Conservation (phyloP, 2,113 vertebrate species). For the Misgurnus anguillicaudatus region DNA sequence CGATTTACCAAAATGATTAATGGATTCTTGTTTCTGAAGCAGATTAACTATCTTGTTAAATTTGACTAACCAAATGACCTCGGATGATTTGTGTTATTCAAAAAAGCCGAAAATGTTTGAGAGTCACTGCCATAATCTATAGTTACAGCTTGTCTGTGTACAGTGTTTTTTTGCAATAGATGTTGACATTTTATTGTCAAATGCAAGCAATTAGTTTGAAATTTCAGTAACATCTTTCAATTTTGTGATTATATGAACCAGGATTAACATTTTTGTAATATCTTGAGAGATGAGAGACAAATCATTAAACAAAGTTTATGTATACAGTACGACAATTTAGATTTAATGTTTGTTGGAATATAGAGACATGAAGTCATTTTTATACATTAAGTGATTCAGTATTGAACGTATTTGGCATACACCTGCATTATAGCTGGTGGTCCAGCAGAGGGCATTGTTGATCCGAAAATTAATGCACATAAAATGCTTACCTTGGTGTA, state of each 20-base stretch:
- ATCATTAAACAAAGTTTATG: background rate
- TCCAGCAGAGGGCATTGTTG: conserved; percentile 9
- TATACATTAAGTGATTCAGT: background rate
- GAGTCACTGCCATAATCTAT: no score
- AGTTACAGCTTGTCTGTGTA: no score
- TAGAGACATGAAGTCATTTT: background rate
- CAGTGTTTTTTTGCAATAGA: background rate
- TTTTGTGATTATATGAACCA: background rate
- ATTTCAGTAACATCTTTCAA: background rate
- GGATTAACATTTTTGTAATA: background rate
- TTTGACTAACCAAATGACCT: background rate
- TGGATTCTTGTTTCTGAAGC: background rate
- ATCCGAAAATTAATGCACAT: no score
- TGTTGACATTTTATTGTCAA: background rate
- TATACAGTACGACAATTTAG: background rate
- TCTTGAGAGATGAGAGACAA: background rate
- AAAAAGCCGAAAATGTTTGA: background rate
- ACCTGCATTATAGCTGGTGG: no score
- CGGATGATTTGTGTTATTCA: background rate
- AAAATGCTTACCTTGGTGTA: no score
- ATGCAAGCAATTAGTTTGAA: background rate
- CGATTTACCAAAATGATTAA: background rate
- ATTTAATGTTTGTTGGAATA: background rate
- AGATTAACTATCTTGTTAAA: background rate
- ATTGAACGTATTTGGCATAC: no score